A percentile compares a stretch with the other conserved stretches of the same genome.
These are phyloP conservation scores for Cordilura impudica DNA, from an alignment of 2,888 invertebrate genomes.

Conservation along the genomic window DNA sequence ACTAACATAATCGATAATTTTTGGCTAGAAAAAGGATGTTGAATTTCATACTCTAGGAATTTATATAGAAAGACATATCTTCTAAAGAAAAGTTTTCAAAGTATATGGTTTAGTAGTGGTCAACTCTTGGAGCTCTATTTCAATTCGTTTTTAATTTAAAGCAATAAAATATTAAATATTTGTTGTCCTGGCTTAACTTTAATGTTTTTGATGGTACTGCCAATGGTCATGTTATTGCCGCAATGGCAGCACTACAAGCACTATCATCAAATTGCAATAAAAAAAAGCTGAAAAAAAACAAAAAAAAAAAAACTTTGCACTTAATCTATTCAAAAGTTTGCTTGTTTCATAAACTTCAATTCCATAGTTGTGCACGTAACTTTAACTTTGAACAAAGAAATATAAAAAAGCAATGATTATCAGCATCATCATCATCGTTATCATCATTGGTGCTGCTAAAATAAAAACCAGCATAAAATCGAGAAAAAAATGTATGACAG, in stretches of 20 bases:
- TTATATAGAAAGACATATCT: too few species aligned
- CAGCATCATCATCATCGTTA: slow-evolving; percentile 14
- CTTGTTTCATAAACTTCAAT: slow-evolving; percentile 74
- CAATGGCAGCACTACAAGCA: slow-evolving; percentile 14
- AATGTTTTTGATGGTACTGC: slow-evolving; percentile 34
- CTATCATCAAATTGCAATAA: slow-evolving; percentile 47
- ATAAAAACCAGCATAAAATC: slow-evolving; percentile 23
- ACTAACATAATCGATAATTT: too few species aligned
- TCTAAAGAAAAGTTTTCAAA: too few species aligned
- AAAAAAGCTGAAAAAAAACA: slow-evolving; percentile 22
- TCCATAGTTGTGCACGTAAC: slow-evolving; percentile 66
- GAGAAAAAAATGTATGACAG: slow-evolving; percentile 48
- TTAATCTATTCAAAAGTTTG: slow-evolving; percentile 71
- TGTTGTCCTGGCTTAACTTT: slow-evolving; percentile 23
- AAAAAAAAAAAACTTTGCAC: slow-evolving; percentile 71
- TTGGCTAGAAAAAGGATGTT: too few species aligned
- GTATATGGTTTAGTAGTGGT: too few species aligned
- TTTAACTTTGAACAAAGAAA: slow-evolving; percentile 42
- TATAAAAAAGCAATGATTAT: slow-evolving; percentile 48
- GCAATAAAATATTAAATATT: not conserved
- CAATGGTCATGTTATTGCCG: slow-evolving; percentile 32
- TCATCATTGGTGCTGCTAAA: not conserved
- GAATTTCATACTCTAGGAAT: too few species aligned
- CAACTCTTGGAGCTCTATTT: too few species aligned
- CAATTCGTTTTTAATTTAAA: too few species aligned